Evolutionary conservation across 2,888 invertebrate genomes (phyloP).

Genomic region (Salpingus planirostris): DNA sequence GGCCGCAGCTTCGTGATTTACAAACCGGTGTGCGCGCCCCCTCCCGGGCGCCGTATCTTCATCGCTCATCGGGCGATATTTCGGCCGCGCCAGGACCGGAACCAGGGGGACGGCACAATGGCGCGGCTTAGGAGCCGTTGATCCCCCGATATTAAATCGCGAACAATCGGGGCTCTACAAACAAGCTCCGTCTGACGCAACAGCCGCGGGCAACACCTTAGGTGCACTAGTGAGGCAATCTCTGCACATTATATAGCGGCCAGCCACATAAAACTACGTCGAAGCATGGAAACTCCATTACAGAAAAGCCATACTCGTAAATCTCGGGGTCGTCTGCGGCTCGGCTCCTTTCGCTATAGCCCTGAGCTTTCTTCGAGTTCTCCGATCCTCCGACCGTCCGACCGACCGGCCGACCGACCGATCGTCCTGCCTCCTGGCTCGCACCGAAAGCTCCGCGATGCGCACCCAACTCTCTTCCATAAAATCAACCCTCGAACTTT

Average conservation of each 20-base stretch:
- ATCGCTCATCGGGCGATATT: conserved; percentile 5
- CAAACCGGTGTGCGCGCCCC: conserved; percentile 20
- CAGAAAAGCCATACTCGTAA: conserved; percentile 40
- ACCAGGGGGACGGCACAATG: too few species aligned
- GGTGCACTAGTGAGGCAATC: conserved; percentile 37
- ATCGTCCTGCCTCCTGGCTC: too few species aligned
- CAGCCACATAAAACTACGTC: conserved; percentile 40
- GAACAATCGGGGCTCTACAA: conserved; percentile 27
- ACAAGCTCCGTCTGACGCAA: conserved; percentile 29
- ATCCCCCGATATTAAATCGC: conserved; percentile 30
- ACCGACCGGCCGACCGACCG: too few species aligned
- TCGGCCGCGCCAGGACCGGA: too few species aligned
- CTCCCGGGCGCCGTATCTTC: conserved; percentile 5
- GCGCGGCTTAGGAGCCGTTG: conserved; percentile 16
- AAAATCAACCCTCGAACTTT: too few species aligned
- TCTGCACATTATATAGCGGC: conserved; percentile 36
- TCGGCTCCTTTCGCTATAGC: conserved; percentile 18
- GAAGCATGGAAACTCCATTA: conserved; percentile 44
- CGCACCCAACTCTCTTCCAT: too few species aligned
- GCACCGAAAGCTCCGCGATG: too few species aligned
- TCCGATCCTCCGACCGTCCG: conserved; percentile 10
- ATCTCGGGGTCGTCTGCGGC: conserved; percentile 31
- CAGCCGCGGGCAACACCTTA: conserved; percentile 32
- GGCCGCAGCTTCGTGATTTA: conserved; percentile 27
- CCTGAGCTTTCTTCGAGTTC: conserved; percentile 17